A percentile compares a stretch with the other conserved stretches of the same genome.
Evolutionary conservation across 2,797 vertebrate genomes (phyloP).

Genomic region (Chaetophractus vellerosus): DNA sequence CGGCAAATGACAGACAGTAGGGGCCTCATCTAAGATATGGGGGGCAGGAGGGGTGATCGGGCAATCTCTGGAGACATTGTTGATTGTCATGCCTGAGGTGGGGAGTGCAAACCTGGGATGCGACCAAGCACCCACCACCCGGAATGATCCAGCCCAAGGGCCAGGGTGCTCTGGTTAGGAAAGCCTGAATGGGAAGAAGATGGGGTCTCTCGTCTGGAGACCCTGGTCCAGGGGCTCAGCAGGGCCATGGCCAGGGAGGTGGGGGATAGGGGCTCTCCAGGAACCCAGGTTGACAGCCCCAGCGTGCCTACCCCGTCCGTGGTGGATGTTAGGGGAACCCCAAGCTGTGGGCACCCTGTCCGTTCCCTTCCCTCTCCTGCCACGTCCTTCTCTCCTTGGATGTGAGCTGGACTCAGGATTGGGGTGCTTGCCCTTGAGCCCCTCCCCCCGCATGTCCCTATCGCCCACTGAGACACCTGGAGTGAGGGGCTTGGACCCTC

Average conservation of each 20-base stretch:
- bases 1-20: neutral
- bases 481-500: neutral
- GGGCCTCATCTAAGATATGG: too few species aligned
- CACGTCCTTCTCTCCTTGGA: neutral
- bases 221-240: neutral
- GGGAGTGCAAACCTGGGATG: neutral
- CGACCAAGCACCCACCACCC: neutral
- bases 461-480: neutral
- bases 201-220: neutral
- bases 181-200: neutral
- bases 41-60: too few species aligned
- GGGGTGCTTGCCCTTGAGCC: neutral
- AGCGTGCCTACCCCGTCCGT: fast-evolving
- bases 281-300: too few species aligned
- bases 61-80: too few species aligned
- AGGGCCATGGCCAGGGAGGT: neutral
- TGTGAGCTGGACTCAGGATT: neutral
- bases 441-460: neutral
- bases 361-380: neutral
- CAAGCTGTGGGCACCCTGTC: neutral
- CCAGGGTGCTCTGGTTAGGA: neutral
- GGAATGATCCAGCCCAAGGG: neutral
- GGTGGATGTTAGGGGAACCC: neutral
- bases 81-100: too few species aligned
- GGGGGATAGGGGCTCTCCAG: neutral